A percentile compares a stretch with the other conserved stretches of the same genome.
These are phyloP conservation scores for Myioborus melanocephalus DNA, from an alignment of 2,797 vertebrate genomes.

Conservation along the genomic window DNA sequence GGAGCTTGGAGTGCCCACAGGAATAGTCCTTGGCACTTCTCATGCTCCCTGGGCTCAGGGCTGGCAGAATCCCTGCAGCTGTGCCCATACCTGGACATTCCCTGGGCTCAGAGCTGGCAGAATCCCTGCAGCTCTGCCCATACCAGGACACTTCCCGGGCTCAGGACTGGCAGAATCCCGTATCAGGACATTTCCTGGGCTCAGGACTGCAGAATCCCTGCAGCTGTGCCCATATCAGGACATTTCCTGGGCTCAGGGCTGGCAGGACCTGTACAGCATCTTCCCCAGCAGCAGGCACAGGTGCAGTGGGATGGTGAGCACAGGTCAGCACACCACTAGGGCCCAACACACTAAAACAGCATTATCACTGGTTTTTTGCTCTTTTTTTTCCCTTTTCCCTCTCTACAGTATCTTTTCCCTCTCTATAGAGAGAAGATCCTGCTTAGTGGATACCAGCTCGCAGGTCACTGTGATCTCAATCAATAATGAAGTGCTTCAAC, in stretches of 20 bases:
- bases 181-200: neutral
- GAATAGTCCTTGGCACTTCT: neutral
- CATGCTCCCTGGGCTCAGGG: too few species aligned
- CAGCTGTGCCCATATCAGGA: neutral
- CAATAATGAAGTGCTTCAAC: constrained; percentile 65
- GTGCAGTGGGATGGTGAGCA: neutral
- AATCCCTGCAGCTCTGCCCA: too few species aligned
- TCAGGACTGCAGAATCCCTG: fast-evolving
- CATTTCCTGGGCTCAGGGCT: neutral
- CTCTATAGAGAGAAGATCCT: neutral
- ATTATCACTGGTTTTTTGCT: neutral
- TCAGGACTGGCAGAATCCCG: too few species aligned
- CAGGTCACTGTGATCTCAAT: constrained; percentile 68
- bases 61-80: neutral
- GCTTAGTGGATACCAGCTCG: constrained; percentile 62
- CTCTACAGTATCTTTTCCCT: neutral
- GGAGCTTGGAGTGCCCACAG: fast-evolving
- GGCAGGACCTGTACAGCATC: neutral
- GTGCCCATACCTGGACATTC: neutral
- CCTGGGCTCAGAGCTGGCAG: neutral
- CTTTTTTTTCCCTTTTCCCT: neutral
- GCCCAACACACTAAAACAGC: fast-evolving
- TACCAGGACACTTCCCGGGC: fast-evolving
- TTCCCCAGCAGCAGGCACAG: neutral
- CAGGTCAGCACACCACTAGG: neutral